Conservation (phyloP, 1,140 invertebrate genomes). For the Anoplophora glabripennis region DNA sequence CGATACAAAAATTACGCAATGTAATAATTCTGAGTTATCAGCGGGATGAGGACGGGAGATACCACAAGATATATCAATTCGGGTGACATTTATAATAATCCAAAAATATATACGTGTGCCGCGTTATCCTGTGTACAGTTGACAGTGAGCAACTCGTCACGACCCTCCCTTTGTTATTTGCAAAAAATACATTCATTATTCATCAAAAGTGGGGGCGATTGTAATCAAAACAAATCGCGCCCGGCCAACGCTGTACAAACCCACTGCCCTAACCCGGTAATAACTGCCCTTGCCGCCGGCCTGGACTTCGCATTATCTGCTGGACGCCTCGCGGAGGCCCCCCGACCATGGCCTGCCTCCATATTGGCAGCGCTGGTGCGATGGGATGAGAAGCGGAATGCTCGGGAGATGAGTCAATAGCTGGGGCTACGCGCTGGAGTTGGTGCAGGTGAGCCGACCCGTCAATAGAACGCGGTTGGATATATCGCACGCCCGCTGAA, state of each 20-base stretch:
- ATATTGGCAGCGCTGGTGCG: too few relatives aligned
- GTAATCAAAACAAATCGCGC: slow-evolving; percentile 36
- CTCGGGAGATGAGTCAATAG: too few relatives aligned
- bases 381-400: too few relatives aligned
- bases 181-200: slow-evolving; percentile 36
- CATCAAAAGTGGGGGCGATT: slow-evolving; percentile 32
- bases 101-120: slow-evolving; percentile 32
- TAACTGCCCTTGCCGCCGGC: slow-evolving; percentile 26
- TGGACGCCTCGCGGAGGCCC: too few relatives aligned
- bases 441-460: too few relatives aligned
- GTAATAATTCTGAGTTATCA: slow-evolving; percentile 24
- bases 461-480: too few relatives aligned
- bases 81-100: slow-evolving; percentile 35
- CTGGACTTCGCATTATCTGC: background rate
- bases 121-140: slow-evolving; percentile 23
- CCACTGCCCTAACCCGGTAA: slow-evolving; percentile 30
- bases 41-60: slow-evolving; percentile 18
- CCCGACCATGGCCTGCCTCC: too few relatives aligned
- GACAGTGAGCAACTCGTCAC: slow-evolving; percentile 33
- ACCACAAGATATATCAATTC: slow-evolving; percentile 34
- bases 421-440: too few relatives aligned
- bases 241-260: slow-evolving; percentile 16
- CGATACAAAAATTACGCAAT: slow-evolving; percentile 18
- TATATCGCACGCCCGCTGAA: too few relatives aligned
- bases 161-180: slow-evolving; percentile 34